Evolutionary conservation across 1,140 invertebrate genomes (phyloP).

Genomic region (Aethina tumida): DNA sequence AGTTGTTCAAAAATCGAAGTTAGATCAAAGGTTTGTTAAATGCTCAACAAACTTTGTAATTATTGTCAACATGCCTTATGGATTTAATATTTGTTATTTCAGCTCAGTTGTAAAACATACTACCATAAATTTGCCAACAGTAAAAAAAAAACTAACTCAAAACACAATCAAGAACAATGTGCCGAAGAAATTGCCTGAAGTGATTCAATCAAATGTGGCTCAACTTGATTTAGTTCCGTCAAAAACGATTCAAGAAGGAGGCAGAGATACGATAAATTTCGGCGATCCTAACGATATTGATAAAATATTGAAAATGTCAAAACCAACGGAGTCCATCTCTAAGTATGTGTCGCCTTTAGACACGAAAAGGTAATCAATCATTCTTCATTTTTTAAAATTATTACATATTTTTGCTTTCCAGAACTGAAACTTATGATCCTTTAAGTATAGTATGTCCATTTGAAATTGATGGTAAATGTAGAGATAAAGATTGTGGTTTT

Average conservation of each 20-base stretch:
- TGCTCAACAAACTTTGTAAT: neutral
- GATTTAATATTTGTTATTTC: neutral
- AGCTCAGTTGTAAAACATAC: neutral
- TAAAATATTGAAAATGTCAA: constrained; percentile 10
- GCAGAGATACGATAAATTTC: constrained; percentile 6
- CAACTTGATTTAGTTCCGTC: neutral
- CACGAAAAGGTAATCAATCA: constrained; percentile 12
- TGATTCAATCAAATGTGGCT: neutral
- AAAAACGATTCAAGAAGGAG: neutral
- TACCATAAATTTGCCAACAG: neutral
- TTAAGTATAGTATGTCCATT: constrained; percentile 23
- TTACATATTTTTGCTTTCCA: constrained; percentile 13
- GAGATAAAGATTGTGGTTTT: constrained; percentile 24
- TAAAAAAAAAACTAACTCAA: neutral
- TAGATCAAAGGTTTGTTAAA: constrained; percentile 32
- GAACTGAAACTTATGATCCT: constrained; percentile 16
- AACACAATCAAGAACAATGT: neutral
- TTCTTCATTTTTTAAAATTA: constrained; percentile 3
- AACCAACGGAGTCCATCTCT: constrained; percentile 8
- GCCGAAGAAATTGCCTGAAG: neutral
- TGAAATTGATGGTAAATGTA: constrained; percentile 24
- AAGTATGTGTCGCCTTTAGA: constrained; percentile 20
- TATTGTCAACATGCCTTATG: neutral
- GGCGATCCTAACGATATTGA: constrained; percentile 20
- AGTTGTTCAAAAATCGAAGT: constrained; percentile 17